Evolutionary conservation across 2,113 vertebrate species (phyloP), one percentile per base, ranked within the genome.

Genomic region (Baryphthengus martii): DNA sequence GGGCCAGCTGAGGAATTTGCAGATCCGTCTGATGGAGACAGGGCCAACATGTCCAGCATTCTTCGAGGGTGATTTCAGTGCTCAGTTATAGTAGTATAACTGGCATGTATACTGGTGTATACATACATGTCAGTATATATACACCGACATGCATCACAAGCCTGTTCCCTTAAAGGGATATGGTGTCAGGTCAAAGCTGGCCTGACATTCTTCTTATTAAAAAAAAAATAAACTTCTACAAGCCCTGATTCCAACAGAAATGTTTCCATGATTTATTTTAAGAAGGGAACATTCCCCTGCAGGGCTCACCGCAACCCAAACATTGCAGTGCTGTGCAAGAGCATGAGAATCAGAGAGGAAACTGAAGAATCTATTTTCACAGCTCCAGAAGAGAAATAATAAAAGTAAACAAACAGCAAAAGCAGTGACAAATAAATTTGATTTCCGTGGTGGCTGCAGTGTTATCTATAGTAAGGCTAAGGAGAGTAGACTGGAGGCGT

Each of bases 261-360:
- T 87, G 83, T 96, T 97, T 96, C 93, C 93, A 94, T 62, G 73
- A 90, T 94, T 94, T 96, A 95, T 96, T 96, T 97, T 96, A 96
- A 95, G 95, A 94, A 95, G 66, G 58, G 96, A 96, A 96, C 96
- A 96, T 96, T 97, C 92, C 86, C 95, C 96, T 85, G 80, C 89
- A 93, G 94, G 75, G 93, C 71, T 96, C 70, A 90, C 96, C 86
- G 0, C 96, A 97, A 96, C 95, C 90, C 95, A 96, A 97, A 97
- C 90, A 94, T 89, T 94, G 86, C 90, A 96, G 88, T 1, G 2
- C 86, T 89, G 44, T 73, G 73, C 83, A 92, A 93, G 83, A 96
- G 88, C 95, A 93, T 96, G 93, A 95, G 96, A 96, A 95, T 56
- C 77, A 18, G 70, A 61, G 50, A 87, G 66, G 70, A 94, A 95